A percentile compares a stretch with the other conserved stretches of the same genome.
These are phyloP conservation scores for mouse (Mus musculus) DNA, from an alignment of 2,113 vertebrate species.

Conservation along the genomic window DNA sequence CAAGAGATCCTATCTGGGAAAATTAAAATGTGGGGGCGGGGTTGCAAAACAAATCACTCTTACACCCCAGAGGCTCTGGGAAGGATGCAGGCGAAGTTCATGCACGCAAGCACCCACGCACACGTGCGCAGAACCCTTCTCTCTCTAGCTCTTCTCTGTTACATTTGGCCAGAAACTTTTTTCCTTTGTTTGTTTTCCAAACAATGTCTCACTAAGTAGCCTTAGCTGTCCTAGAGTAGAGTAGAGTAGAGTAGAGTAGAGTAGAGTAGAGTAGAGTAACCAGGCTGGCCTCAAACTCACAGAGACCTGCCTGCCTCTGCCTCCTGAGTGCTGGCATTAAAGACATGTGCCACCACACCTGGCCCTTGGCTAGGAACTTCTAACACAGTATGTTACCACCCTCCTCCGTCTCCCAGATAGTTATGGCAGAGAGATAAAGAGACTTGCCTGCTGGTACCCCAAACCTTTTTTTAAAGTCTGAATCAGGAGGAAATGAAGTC, in stretches of 20 bases:
- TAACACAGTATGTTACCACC: too few relatives aligned
- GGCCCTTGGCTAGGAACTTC: background rate
- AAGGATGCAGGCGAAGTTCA: background rate
- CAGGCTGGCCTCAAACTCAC: background rate
- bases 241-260: too few relatives aligned
- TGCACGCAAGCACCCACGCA: too few relatives aligned
- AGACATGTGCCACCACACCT: background rate
- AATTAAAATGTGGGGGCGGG: background rate
- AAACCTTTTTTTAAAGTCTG: background rate
- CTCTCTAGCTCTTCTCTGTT: background rate
- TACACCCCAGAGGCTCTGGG: background rate
- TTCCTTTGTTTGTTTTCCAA: background rate
- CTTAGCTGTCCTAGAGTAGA: background rate
- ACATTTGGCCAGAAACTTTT: background rate
- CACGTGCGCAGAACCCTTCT: too few relatives aligned
- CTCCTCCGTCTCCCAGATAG: background rate
- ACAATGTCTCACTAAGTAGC: background rate
- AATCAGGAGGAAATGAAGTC: background rate
- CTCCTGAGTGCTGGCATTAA: background rate
- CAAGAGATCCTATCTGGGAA: background rate
- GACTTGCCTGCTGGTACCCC: background rate
- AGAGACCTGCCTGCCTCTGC: background rate
- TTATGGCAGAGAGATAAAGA: background rate
- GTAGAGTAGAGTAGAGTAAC: background rate
- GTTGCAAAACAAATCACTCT: too few relatives aligned